phyloP scores from a whole-genome alignment of 2,797 vertebrate species.

The Malurus leucopterus region DNA sequence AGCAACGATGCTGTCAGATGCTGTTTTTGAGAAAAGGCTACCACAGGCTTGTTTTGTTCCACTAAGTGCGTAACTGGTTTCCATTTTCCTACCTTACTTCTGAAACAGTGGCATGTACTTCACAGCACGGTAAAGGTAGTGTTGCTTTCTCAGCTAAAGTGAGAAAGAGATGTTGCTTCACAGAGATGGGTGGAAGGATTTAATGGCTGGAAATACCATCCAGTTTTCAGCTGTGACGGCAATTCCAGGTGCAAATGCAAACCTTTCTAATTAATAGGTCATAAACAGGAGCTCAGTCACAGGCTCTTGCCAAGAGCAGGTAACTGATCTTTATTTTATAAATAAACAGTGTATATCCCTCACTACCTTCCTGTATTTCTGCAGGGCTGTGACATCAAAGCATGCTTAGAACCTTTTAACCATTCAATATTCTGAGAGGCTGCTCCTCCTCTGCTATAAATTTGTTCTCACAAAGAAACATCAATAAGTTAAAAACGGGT shows the following conservation, averaged over 20 bases:
- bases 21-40: not conserved
- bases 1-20: not conserved
- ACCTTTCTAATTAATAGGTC: slow-evolving; percentile 33
- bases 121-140: not conserved
- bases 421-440: slow-evolving; percentile 34
- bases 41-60: fast-evolving
- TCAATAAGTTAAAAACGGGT: slow-evolving; percentile 66
- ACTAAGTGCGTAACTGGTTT: not conserved
- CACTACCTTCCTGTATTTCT: slow-evolving; percentile 48
- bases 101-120: not conserved
- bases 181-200: not conserved
- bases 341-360: slow-evolving; percentile 54
- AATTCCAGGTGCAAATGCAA: slow-evolving; percentile 16
- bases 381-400: slow-evolving; percentile 53
- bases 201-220: not conserved
- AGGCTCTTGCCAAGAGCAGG: slow-evolving; percentile 52
- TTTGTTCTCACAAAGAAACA: slow-evolving; percentile 63
- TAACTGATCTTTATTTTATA: slow-evolving; percentile 69
- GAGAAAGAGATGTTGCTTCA: slow-evolving; percentile 22
- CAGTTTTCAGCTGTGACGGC: not conserved
- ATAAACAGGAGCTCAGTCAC: slow-evolving; percentile 40
- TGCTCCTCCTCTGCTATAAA: slow-evolving; percentile 50
- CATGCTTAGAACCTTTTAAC: slow-evolving; percentile 36
- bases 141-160: not conserved
- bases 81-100: not conserved